These are phyloP conservation scores for Polypedilum vanderplanki DNA, from an alignment of 1,140 invertebrate genomes.

Conservation along the genomic window DNA sequence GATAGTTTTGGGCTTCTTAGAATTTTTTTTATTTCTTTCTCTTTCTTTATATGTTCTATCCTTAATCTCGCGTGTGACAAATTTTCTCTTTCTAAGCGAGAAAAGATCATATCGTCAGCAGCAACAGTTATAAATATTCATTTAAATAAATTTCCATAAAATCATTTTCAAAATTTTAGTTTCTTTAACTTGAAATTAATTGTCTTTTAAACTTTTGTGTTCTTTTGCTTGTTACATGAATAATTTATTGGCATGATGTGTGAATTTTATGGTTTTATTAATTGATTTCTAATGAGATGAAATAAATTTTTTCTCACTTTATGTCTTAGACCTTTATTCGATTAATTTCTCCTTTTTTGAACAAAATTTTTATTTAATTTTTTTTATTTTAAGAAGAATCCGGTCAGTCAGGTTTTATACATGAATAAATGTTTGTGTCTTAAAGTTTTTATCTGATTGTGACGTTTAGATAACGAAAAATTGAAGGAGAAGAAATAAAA, in stretches of 20 bases:
- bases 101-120: not conserved
- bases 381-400: conserved; percentile 10
- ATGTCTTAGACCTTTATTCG: not conserved
- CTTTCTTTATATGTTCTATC: not conserved
- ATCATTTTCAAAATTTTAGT: not conserved
- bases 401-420: conserved; percentile 11
- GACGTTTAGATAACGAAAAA: conserved; percentile 11
- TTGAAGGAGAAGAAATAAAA: not conserved
- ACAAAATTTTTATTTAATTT: not conserved
- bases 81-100: not conserved
- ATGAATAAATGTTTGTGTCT: not conserved
- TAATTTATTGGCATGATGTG: conserved; percentile 26
- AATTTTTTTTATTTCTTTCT: not conserved
- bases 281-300: conserved; percentile 26
- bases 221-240: not conserved
- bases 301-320: conserved; percentile 10
- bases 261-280: conserved; percentile 28
- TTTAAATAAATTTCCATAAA: conserved; percentile 25
- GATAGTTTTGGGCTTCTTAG: conserved; percentile 3
- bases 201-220: conserved; percentile 1
- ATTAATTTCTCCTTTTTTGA: not conserved
- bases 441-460: conserved; percentile 11
- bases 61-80: not conserved
- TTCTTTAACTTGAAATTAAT: conserved; percentile 20
- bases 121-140: conserved; percentile 14